Evolutionary conservation across 2,797 vertebrate genomes (phyloP).

Genomic region (Huso huso): DNA sequence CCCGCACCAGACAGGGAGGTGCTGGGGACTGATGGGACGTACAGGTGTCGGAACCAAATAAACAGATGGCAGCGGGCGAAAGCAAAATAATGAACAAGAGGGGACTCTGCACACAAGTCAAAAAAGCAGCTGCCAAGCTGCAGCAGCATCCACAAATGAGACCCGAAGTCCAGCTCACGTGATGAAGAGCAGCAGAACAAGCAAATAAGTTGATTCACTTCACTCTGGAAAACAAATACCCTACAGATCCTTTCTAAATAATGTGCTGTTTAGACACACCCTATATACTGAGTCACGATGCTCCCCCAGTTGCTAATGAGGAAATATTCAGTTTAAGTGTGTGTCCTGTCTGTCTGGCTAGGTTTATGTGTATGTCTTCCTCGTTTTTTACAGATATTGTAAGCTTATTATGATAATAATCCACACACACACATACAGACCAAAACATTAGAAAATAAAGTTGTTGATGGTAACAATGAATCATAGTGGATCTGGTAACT

Average conservation of each 20-base stretch:
- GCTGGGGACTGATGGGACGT: conserved; percentile 26
- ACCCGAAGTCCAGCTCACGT: background rate
- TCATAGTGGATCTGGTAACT: too few relatives aligned
- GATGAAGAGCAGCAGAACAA: conserved; percentile 18
- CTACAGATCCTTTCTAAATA: background rate
- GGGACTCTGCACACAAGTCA: conserved; percentile 52
- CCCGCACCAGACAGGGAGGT: conserved; percentile 32
- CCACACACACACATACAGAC: too few relatives aligned
- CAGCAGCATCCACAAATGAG: conserved; percentile 15
- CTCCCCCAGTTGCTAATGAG: too few relatives aligned
- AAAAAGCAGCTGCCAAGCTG: conserved; percentile 43
- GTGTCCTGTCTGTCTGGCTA: too few relatives aligned
- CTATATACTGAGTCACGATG: too few relatives aligned
- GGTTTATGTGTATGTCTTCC: too few relatives aligned
- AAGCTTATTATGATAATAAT: too few relatives aligned
- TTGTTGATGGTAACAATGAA: too few relatives aligned
- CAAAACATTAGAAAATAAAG: too few relatives aligned
- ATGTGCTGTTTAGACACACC: too few relatives aligned
- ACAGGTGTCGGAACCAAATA: conserved; percentile 30
- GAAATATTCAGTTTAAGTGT: too few relatives aligned
- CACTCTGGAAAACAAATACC: conserved; percentile 4
- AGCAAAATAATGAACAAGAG: conserved; percentile 27
- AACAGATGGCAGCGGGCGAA: conserved; percentile 29
- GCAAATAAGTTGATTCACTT: conserved; percentile 19
- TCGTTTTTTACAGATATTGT: too few relatives aligned